phyloP scores from a whole-genome alignment of 2,113 vertebrate species.

The Notiomystis cincta region DNA sequence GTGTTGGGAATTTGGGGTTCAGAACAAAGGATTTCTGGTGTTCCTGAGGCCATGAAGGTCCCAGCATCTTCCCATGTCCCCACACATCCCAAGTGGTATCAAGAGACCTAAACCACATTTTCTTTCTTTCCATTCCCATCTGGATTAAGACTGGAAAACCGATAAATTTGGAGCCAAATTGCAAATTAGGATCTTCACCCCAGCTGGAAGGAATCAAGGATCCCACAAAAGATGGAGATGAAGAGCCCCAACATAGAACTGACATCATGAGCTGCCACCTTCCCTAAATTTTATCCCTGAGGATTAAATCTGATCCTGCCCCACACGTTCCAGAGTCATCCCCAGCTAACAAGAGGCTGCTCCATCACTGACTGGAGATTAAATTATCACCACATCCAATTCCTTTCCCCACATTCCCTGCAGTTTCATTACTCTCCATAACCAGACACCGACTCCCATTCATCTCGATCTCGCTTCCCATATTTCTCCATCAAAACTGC shows the following conservation, averaged over 20 bases:
- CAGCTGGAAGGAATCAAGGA: neutral
- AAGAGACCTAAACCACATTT: neutral
- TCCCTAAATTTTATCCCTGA: neutral
- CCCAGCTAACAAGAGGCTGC: neutral
- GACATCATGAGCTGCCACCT: neutral
- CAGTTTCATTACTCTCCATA: conserved; percentile 49
- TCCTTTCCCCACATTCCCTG: neutral
- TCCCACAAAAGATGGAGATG: neutral
- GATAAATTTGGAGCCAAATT: neutral
- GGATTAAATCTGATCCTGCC: neutral
- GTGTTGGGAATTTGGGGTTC: neutral
- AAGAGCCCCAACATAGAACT: neutral
- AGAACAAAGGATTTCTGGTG: neutral
- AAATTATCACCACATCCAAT: conserved; percentile 13
- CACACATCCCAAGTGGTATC: neutral
- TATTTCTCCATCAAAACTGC: conserved; percentile 56
- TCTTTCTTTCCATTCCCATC: neutral
- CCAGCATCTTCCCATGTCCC: neutral
- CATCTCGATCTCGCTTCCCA: conserved; percentile 15
- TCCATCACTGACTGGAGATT: neutral
- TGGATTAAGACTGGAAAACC: neutral
- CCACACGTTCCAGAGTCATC: neutral
- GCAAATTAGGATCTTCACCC: neutral
- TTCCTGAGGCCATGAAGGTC: neutral
- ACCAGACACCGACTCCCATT: conserved; percentile 30